Evolutionary conservation across 1,140 invertebrate genomes (phyloP).

Genomic region (Campodea augens): DNA sequence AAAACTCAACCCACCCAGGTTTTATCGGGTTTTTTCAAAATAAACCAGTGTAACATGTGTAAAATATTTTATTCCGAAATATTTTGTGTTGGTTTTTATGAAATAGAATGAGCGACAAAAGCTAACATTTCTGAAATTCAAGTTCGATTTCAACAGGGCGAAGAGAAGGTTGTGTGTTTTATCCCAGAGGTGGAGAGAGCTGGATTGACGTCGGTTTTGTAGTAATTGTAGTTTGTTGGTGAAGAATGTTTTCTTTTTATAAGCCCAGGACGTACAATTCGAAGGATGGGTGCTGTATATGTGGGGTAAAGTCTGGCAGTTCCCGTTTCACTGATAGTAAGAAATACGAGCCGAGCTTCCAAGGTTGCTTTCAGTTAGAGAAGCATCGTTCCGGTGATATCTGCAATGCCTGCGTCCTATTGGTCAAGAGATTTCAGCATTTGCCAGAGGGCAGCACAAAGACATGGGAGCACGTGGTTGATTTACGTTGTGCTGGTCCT

Average conservation of each 20-base stretch:
- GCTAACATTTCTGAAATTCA: too few relatives aligned
- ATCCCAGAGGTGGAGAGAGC: too few relatives aligned
- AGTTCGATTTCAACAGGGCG: too few relatives aligned
- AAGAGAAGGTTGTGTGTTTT: too few relatives aligned
- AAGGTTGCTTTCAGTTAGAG: constrained; percentile 59
- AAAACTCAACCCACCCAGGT: too few relatives aligned
- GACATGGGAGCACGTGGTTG: constrained; percentile 58
- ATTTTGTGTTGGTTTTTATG: too few relatives aligned
- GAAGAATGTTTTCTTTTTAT: constrained; percentile 81
- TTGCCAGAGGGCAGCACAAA: constrained; percentile 51
- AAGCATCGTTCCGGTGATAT: constrained; percentile 63
- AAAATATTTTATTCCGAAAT: too few relatives aligned
- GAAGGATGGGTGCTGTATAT: constrained; percentile 67
- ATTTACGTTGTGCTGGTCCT: background rate
- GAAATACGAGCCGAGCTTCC: constrained; percentile 69
- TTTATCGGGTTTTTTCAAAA: too few relatives aligned
- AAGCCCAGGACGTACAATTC: constrained; percentile 76
- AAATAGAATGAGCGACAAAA: too few relatives aligned
- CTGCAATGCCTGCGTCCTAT: constrained; percentile 69
- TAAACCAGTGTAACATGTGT: too few relatives aligned
- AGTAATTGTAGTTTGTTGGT: constrained; percentile 12
- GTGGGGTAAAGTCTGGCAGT: constrained; percentile 64
- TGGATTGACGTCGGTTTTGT: too few relatives aligned
- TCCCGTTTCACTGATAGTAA: constrained; percentile 71
- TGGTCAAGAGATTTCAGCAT: constrained; percentile 72